Evolutionary conservation across 2,113 vertebrate species (phyloP).

Genomic region (Pavo muticus): DNA sequence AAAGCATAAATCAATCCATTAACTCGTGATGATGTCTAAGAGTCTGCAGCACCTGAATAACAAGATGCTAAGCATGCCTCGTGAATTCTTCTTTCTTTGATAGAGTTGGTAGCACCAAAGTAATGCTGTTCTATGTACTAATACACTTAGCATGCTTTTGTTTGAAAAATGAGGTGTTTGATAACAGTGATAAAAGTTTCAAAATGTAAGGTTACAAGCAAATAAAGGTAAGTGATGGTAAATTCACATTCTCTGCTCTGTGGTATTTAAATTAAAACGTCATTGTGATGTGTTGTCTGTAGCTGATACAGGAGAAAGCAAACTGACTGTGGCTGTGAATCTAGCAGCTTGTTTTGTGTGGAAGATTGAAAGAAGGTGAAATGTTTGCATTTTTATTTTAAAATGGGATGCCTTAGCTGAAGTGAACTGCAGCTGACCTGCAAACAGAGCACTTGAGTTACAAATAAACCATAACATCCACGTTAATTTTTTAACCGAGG

Average conservation of each 20-base stretch:
- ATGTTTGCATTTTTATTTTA: not conserved
- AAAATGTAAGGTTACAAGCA: constrained; percentile 47
- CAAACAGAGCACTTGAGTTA: not conserved
- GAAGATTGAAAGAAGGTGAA: not conserved
- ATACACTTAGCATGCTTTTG: constrained; percentile 85
- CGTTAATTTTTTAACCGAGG: not conserved
- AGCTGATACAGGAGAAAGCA: not conserved
- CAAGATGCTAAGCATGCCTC: constrained; percentile 82
- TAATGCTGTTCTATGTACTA: constrained; percentile 82
- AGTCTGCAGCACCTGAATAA: constrained; percentile 64
- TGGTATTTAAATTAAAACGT: not conserved
- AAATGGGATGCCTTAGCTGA: not conserved
- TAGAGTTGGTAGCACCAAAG: constrained; percentile 75
- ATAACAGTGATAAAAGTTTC: constrained; percentile 63
- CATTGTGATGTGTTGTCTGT: not conserved
- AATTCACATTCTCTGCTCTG: not conserved
- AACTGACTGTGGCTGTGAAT: not conserved
- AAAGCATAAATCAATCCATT: constrained; percentile 74
- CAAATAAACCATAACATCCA: not conserved
- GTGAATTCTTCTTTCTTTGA: constrained; percentile 75
- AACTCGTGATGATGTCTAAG: constrained; percentile 74
- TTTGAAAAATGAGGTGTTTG: constrained; percentile 76
- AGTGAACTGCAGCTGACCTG: not conserved
- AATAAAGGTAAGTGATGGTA: constrained; percentile 75
- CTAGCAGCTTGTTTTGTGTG: not conserved